phyloP scores from a whole-genome alignment of 2,113 vertebrate species.

The Cygnus atratus region DNA sequence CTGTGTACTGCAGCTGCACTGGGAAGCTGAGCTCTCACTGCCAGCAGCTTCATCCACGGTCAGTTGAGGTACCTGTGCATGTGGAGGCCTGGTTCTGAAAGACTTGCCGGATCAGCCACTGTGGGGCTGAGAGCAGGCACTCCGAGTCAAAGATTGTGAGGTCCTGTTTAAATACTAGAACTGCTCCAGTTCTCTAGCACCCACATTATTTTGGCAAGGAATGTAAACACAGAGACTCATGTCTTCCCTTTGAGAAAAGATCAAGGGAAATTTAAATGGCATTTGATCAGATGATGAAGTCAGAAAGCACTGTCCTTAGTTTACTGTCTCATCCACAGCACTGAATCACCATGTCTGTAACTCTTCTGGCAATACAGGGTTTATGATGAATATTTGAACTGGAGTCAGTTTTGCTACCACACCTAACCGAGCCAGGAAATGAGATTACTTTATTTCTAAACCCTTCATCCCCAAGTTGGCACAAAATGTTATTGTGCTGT shows the following conservation, averaged over 20 bases:
- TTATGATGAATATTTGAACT: not conserved
- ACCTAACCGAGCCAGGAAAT: not conserved
- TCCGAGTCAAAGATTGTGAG: not conserved
- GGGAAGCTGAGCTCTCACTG: not conserved
- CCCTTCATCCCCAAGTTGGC: not conserved
- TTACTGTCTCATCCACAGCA: not conserved
- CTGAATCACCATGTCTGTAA: not conserved
- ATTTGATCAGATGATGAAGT: not conserved
- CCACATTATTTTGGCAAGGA: not conserved
- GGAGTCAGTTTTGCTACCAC: not conserved
- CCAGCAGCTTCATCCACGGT: rapidly evolving
- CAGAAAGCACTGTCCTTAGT: not conserved
- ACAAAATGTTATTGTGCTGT: rapidly evolving
- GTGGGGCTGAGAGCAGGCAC: not conserved
- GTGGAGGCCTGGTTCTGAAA: not conserved
- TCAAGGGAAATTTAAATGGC: not conserved
- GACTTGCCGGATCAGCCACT: not conserved
- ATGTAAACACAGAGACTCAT: not conserved
- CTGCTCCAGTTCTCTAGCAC: not conserved
- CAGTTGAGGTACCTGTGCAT: rapidly evolving
- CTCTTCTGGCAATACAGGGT: not conserved
- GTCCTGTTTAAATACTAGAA: not conserved
- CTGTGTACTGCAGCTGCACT: not conserved
- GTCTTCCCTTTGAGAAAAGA: not conserved
- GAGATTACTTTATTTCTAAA: not conserved